Evolutionary conservation across 2,113 vertebrate species (phyloP).

Genomic region (Rhineura floridana): DNA sequence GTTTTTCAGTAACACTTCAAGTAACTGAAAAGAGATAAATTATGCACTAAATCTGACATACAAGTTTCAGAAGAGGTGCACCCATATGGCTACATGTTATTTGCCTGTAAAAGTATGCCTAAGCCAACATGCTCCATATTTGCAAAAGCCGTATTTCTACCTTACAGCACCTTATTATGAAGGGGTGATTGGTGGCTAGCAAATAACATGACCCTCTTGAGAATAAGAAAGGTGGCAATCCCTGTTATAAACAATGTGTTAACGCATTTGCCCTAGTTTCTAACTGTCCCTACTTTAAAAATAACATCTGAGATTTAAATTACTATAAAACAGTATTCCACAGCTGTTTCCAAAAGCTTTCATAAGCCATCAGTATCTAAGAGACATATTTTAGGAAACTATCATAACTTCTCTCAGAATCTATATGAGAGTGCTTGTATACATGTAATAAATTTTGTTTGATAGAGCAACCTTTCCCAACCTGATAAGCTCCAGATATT

Average conservation of each 20-base stretch:
- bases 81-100: not conserved
- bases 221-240: not conserved
- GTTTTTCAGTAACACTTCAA: not conserved
- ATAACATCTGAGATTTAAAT: too few species aligned
- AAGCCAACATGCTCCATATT: not conserved
- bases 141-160: not conserved
- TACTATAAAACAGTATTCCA: not conserved
- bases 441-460: not conserved
- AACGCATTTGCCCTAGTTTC: not conserved
- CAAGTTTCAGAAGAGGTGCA: too few species aligned
- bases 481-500: too few species aligned
- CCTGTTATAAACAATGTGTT: not conserved
- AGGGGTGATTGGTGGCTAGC: not conserved
- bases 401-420: not conserved
- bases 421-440: too few species aligned
- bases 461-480: too few species aligned
- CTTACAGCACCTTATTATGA: not conserved
- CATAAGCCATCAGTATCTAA: rapidly evolving
- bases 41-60: not conserved
- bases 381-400: not conserved
- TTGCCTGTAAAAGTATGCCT: not conserved
- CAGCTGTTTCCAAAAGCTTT: not conserved
- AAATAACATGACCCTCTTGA: not conserved
- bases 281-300: not conserved
- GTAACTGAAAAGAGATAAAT: too few species aligned